phyloP scores from a whole-genome alignment of 2,113 vertebrate species.

The Sylvilagus bachmani region DNA sequence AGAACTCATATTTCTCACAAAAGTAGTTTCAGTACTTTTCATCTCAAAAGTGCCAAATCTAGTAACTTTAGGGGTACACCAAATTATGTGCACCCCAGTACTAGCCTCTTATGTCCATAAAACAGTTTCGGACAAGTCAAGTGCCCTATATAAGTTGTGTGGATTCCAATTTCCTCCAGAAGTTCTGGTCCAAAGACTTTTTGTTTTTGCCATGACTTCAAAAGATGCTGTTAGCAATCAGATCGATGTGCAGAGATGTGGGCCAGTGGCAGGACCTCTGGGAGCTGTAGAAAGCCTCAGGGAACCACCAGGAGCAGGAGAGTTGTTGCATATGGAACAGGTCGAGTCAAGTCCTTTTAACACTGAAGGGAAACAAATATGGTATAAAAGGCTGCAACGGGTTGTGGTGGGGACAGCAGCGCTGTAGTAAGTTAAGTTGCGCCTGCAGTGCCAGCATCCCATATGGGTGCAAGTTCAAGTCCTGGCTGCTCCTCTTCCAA shows the following conservation, averaged over 20 bases:
- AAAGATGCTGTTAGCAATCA: conserved; percentile 24
- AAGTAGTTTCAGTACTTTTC: conserved; percentile 28
- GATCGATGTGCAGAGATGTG: neutral
- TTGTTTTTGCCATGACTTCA: conserved; percentile 15
- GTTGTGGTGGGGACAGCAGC: no score
- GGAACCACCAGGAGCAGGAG: neutral
- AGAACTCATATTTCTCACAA: conserved; percentile 53
- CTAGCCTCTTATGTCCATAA: conserved; percentile 36
- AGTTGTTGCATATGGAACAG: neutral
- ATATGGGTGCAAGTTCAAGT: no score
- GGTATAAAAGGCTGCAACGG: neutral
- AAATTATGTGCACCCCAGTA: conserved; percentile 6
- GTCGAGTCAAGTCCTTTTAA: neutral
- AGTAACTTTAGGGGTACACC: conserved; percentile 1
- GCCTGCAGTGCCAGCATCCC: no score
- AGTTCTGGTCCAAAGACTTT: neutral
- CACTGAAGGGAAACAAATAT: neutral
- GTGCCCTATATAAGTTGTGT: neutral
- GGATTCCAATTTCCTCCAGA: conserved; percentile 53
- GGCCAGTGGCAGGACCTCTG: neutral
- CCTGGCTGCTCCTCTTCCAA: no score
- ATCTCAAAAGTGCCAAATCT: conserved; percentile 2
- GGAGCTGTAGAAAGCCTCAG: neutral
- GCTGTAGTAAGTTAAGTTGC: no score
- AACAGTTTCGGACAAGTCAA: conserved; percentile 57